phyloP scores from a whole-genome alignment of 2,888 invertebrate species.

The Nomada ruficornis region DNA sequence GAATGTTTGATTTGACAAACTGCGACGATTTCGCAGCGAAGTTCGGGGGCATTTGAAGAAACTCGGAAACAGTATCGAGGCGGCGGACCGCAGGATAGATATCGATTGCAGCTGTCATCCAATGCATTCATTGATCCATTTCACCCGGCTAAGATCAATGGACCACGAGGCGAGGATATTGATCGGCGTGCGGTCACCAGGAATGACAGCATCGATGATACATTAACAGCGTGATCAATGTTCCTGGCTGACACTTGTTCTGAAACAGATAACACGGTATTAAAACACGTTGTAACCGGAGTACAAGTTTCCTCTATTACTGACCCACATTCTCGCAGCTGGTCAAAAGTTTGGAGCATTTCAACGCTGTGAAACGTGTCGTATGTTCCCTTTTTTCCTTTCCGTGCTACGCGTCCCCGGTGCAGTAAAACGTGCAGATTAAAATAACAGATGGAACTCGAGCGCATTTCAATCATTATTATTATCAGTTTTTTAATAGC shows the following conservation, averaged over 20 bases:
- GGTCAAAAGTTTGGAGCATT: no score
- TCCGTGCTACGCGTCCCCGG: no score
- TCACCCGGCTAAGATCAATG: slow-evolving; percentile 37
- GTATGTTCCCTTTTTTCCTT: no score
- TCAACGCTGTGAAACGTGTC: no score
- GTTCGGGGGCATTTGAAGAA: not conserved
- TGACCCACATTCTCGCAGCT: not conserved
- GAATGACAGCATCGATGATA: slow-evolving; percentile 5
- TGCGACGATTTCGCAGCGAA: no score
- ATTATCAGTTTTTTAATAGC: no score
- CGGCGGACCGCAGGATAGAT: not conserved
- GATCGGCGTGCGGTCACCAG: slow-evolving; percentile 29
- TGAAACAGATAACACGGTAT: not conserved
- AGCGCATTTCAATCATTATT: not conserved
- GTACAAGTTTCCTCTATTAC: not conserved
- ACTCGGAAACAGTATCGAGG: not conserved
- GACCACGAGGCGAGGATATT: slow-evolving; percentile 34
- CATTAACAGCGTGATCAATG: slow-evolving; percentile 12
- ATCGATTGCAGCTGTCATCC: slow-evolving; percentile 16
- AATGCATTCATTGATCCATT: slow-evolving; percentile 33
- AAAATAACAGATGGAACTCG: not conserved
- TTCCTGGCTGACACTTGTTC: not conserved
- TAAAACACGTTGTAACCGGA: not conserved
- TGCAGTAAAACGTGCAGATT: no score
- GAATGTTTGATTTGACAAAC: not conserved